Conservation (phyloP, 2,113 vertebrate species). For the Chamaetylas fuelleborni region DNA sequence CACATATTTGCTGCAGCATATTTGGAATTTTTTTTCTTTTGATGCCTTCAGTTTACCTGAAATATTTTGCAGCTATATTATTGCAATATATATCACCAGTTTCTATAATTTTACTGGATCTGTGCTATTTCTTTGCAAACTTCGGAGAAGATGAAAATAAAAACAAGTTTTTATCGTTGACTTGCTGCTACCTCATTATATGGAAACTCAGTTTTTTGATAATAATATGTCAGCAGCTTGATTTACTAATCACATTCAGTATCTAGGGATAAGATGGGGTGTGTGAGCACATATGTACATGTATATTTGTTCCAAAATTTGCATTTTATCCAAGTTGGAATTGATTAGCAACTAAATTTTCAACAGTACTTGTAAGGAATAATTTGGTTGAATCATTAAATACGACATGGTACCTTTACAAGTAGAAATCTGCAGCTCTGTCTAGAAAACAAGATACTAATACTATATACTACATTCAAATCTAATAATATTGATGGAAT, state of each 20-base stretch:
- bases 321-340: conserved; percentile 6
- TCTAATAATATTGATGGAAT: background rate
- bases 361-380: background rate
- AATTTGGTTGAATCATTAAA: background rate
- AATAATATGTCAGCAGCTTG: background rate
- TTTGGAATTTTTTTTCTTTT: background rate
- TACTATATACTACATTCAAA: background rate
- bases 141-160: background rate
- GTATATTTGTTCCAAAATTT: background rate
- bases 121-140: background rate
- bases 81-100: background rate
- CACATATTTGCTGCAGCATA: background rate
- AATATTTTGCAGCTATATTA: background rate
- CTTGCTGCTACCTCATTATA: background rate
- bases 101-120: background rate
- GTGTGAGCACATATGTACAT: background rate
- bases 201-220: background rate
- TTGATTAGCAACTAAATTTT: conserved; percentile 7
- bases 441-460: background rate
- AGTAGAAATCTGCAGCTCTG: background rate
- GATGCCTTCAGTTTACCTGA: background rate
- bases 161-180: background rate
- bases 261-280: background rate
- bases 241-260: background rate
- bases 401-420: background rate